These are phyloP conservation scores for Silvanus unidentatus DNA, from an alignment of 2,888 invertebrate genomes.

Conservation along the genomic window DNA sequence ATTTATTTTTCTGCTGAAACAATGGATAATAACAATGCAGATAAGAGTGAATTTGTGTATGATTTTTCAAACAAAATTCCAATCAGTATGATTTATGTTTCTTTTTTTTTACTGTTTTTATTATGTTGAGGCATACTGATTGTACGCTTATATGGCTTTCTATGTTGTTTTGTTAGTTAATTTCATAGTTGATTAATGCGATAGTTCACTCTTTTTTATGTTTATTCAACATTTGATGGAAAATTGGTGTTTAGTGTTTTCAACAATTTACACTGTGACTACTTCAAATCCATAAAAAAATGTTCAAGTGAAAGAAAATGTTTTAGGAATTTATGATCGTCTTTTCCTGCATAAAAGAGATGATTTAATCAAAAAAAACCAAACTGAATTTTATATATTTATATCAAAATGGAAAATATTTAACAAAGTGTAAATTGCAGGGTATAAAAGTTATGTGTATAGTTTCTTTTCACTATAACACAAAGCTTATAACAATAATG, in stretches of 20 bases:
- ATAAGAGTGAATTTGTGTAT: too few species aligned
- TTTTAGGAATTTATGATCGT: neutral
- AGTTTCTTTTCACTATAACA: slow-evolving; percentile 23
- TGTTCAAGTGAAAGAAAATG: slow-evolving; percentile 8
- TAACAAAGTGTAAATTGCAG: slow-evolving; percentile 11
- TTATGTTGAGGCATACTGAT: slow-evolving; percentile 1
- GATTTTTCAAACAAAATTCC: too few species aligned
- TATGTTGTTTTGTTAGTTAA: neutral
- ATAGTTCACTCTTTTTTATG: neutral
- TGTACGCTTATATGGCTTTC: slow-evolving; percentile 1
- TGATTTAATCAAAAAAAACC: too few species aligned
- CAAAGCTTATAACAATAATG: slow-evolving; percentile 19
- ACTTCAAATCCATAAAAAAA: neutral
- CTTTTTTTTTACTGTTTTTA: slow-evolving; percentile 1
- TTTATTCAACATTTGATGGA: neutral
- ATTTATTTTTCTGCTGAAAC: too few species aligned
- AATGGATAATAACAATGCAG: too few species aligned
- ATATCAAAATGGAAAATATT: too few species aligned
- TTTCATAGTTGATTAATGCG: neutral
- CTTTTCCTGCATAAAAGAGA: too few species aligned
- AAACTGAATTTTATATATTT: too few species aligned
- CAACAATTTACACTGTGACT: too few species aligned
- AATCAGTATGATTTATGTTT: neutral
- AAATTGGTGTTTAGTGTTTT: neutral
- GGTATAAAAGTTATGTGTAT: slow-evolving; percentile 19